Conservation (phyloP, 2,797 vertebrate species). For the Monodelphis domestica region DNA sequence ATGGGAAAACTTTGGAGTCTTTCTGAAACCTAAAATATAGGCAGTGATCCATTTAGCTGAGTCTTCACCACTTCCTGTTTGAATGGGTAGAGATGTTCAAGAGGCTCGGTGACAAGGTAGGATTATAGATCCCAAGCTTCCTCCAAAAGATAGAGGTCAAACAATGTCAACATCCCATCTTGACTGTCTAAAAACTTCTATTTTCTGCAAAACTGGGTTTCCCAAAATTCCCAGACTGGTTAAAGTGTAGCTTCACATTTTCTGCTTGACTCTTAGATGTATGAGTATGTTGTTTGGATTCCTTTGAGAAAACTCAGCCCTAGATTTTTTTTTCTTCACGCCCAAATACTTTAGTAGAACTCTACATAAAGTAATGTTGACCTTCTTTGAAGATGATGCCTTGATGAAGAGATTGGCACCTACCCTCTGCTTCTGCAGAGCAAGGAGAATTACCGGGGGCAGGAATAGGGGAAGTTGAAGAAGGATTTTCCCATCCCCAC, state of each 20-base stretch:
- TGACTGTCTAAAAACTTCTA: background rate
- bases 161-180: accelerated
- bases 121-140: background rate
- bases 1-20: background rate
- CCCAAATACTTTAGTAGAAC: background rate
- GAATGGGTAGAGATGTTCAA: background rate
- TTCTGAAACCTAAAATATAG: background rate
- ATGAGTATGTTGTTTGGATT: background rate
- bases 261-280: background rate
- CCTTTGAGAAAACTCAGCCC: background rate
- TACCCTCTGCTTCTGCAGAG: background rate
- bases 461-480: background rate
- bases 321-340: background rate
- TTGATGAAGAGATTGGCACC: background rate
- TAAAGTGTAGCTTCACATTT: background rate
- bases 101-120: background rate
- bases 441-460: background rate
- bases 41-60: background rate
- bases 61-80: background rate
- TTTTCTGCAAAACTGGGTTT: background rate
- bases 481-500: background rate
- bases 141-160: background rate
- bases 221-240: background rate
- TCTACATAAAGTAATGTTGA: background rate
- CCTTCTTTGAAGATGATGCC: background rate